A percentile compares a stretch with the other conserved stretches of the same genome.
Evolutionary conservation across 2,888 invertebrate species (phyloP).

Genomic region (Zhuqinia jingwanae): DNA sequence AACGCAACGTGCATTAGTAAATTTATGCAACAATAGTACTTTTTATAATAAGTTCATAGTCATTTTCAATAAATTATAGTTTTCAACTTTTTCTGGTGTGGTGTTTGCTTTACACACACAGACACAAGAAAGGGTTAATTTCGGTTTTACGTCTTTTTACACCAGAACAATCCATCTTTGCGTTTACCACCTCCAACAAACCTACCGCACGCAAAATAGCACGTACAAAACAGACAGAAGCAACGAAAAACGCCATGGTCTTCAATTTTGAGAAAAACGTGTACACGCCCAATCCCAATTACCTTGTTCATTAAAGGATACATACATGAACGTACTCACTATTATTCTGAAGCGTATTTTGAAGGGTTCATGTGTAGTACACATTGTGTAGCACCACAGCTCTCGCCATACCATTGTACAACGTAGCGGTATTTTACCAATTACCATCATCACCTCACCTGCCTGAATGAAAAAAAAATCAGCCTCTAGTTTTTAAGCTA

Average conservation of each 20-base stretch:
- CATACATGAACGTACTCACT: neutral
- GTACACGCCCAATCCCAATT: conserved; percentile 62
- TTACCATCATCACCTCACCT: conserved; percentile 27
- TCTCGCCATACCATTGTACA: too few relatives aligned
- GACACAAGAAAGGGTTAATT: conserved; percentile 6
- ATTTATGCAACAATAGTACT: neutral
- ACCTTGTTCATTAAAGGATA: conserved; percentile 56
- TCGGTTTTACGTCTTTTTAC: conserved; percentile 26
- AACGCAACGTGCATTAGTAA: too few relatives aligned
- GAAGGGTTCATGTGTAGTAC: too few relatives aligned
- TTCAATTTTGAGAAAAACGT: conserved; percentile 44
- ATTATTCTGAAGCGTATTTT: too few relatives aligned
- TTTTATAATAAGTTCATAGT: neutral
- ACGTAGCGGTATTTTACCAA: conserved; percentile 44
- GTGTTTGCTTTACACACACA: neutral
- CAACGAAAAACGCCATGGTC: neutral
- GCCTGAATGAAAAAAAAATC: neutral
- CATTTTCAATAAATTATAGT: conserved; percentile 11
- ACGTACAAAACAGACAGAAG: neutral
- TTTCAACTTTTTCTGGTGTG: neutral
- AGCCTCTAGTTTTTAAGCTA: too few relatives aligned
- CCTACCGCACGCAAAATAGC: conserved; percentile 55
- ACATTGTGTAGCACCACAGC: too few relatives aligned
- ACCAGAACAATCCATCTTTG: neutral
- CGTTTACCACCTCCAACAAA: neutral